Conservation (phyloP, 2,113 vertebrate genomes). For the Colossoma macropomum region DNA sequence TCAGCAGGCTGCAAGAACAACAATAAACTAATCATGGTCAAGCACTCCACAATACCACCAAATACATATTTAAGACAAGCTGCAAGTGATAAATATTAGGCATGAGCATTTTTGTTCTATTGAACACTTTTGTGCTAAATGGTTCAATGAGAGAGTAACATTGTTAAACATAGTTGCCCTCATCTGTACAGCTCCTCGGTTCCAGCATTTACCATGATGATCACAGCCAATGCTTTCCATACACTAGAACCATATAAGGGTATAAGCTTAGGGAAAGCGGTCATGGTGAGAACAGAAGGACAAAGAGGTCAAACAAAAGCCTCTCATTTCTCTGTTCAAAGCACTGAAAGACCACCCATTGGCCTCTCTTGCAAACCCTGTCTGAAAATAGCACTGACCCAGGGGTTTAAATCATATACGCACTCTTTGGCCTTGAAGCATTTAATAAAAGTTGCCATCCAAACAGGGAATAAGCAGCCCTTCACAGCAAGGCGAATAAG, state of each 20-base stretch:
- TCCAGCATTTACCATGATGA: background rate
- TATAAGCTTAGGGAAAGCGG: background rate
- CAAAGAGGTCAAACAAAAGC: constrained; percentile 19
- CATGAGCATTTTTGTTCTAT: no score
- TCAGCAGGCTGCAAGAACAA: constrained; percentile 55
- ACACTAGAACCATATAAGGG: background rate
- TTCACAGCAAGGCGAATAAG: background rate
- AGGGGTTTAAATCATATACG: constrained; percentile 1
- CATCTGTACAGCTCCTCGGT: background rate
- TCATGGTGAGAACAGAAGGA: background rate
- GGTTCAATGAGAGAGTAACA: background rate
- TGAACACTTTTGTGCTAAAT: background rate
- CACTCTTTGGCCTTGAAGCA: background rate
- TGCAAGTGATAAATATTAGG: background rate
- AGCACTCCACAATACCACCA: background rate
- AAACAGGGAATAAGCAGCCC: background rate
- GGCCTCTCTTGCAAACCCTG: background rate
- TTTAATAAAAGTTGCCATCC: constrained; percentile 4
- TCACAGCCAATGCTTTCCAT: background rate
- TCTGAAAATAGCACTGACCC: constrained; percentile 9
- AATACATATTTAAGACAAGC: background rate
- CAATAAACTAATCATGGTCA: background rate
- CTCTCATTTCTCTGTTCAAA: constrained; percentile 1
- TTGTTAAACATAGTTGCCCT: background rate
- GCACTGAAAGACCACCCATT: background rate